Percentiles rank a stretch among this genome's conserved stretches.
Evolutionary conservation across 2,797 vertebrate genomes (phyloP).

Genomic region (Sebastes aleutianus): DNA sequence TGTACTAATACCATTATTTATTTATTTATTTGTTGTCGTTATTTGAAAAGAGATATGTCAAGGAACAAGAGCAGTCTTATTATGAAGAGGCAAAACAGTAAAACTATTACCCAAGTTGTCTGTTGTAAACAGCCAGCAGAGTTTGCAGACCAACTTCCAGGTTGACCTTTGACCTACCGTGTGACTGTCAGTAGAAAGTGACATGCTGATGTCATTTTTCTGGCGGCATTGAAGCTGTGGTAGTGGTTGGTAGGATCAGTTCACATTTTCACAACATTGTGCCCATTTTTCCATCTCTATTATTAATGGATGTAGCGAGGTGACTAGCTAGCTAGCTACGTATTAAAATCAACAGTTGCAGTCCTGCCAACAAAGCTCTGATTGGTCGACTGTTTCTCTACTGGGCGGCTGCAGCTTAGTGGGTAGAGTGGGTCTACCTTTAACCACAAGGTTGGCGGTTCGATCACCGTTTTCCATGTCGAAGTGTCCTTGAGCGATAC

Average conservation of each 20-base stretch:
- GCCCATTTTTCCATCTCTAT: background rate
- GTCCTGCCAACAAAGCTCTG: background rate
- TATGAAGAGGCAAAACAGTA: background rate
- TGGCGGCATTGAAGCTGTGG: background rate
- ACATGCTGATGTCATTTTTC: background rate
- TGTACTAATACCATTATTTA: background rate
- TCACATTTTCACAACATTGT: background rate
- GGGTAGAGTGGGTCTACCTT: too few species aligned
- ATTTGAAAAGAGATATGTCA: background rate
- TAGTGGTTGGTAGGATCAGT: background rate
- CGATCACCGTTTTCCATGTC: too few species aligned
- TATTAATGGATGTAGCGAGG: background rate
- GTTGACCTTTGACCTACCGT: background rate
- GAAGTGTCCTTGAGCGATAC: too few species aligned
- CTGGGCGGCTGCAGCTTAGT: accelerated
- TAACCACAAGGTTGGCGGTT: too few species aligned
- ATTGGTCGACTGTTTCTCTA: background rate
- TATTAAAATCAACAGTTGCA: background rate
- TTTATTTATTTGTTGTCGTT: background rate
- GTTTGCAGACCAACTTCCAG: background rate
- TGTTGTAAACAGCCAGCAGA: too few species aligned
- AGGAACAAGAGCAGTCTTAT: background rate
- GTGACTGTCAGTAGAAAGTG: too few species aligned
- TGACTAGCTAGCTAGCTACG: background rate
- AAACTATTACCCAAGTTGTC: background rate